These are phyloP conservation scores for Megaustenia siamemsis DNA, from an alignment of 2,888 invertebrate species.

Conservation along the genomic window DNA sequence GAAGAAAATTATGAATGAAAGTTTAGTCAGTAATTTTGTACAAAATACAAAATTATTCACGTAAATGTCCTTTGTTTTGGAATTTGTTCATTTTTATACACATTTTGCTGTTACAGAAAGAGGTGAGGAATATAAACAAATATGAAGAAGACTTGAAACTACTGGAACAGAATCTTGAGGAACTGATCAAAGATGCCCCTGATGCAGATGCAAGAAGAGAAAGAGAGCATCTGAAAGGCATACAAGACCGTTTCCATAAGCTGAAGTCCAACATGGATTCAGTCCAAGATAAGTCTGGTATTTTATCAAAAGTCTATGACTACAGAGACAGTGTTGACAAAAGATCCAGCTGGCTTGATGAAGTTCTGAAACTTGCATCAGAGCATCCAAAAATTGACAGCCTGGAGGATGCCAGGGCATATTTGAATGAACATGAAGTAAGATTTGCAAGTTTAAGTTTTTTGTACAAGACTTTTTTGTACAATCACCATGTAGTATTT, in stretches of 20 bases:
- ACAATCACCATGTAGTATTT: too few species aligned
- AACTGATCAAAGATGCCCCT: constrained; percentile 90
- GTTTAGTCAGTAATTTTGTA: too few species aligned
- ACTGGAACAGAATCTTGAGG: constrained; percentile 94
- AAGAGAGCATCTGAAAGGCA: constrained; percentile 87
- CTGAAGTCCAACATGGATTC: constrained; percentile 94
- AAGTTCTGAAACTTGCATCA: constrained; percentile 70
- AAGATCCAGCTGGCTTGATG: constrained; percentile 85
- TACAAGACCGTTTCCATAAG: constrained; percentile 86
- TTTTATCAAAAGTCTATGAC: constrained; percentile 94
- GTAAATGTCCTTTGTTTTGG: too few species aligned
- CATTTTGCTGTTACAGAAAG: constrained; percentile 64
- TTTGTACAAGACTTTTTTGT: not conserved
- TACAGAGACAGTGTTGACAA: constrained; percentile 90
- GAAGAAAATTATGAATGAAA: too few species aligned
- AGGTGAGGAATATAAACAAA: constrained; percentile 70
- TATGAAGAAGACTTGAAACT: constrained; percentile 92
- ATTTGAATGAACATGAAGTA: constrained; percentile 76
- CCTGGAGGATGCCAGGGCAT: constrained; percentile 72
- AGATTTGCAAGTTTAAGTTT: constrained; percentile 32
- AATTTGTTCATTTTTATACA: too few species aligned
- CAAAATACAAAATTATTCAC: too few species aligned
- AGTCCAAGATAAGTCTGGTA: constrained; percentile 94
- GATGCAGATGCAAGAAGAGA: constrained; percentile 89
- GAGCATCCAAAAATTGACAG: constrained; percentile 74